Base-by-base conservation (phyloP, 2,797 vertebrate genomes). In the Bovichtus diacanthus region DNA sequence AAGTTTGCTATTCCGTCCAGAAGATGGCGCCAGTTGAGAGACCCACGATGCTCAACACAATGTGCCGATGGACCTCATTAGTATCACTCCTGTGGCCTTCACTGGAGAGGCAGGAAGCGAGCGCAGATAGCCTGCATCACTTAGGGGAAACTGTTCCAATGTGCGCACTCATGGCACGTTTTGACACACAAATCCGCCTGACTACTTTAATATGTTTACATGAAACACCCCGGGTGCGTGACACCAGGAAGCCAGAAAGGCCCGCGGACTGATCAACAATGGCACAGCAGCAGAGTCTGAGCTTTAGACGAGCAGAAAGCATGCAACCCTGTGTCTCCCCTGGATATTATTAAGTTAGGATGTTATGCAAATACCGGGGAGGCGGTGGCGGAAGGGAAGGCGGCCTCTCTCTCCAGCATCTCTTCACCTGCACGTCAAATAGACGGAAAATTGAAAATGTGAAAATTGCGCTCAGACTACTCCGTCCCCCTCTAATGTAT, bases 21-120 rank as follows among this genome's bases (percentile, higher is more conserved):
- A 13, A 95, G 95, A 94, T 95, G 95, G 95, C 93, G 95, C 94
- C 93, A 92, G 55, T 59, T 83, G 88, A 91, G 91, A 91, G 83
- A 81, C 72, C 81, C 72, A 62, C 72, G 74, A 43, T 56, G 46
- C 54, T n/a, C 66, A 65, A 70, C 64, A 11, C 47, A 68, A 18
- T 41, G 23, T 54, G 47, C 47, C 64, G 55, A 55, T 55, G 71
- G 67, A 69, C 59, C 47, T 67, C n/a, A 49, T 62, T 25, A 70
- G 66, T 38, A 36, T 70, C 59, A 44, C 60, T 67, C 62, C 31
- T 36, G n/a, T 61, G 75, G 83, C 80, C 83, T 66, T 76, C 53
- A 39, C 31, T 34, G 39, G 9, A 50, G 55, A 70, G 51, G 29
- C 31, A 49, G 60, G 27, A 56, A 31, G 10, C 13, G n/a, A 53